Evolutionary conservation across 2,113 vertebrate species (phyloP), one percentile per base, ranked within the genome.

Genomic region (Motacilla alba): DNA sequence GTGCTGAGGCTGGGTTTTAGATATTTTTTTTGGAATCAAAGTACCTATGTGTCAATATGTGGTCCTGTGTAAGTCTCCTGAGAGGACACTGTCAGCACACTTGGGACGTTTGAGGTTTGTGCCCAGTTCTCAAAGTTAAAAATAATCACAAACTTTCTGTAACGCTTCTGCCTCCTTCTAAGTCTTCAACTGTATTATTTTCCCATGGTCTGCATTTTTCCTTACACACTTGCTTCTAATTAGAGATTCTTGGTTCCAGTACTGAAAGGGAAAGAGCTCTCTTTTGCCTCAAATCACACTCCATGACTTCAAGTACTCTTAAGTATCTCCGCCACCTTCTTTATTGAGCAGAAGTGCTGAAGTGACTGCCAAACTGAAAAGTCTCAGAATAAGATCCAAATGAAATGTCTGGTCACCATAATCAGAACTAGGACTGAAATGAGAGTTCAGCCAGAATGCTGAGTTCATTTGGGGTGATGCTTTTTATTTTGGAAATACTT

Each of bases 1-100:
- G 75, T 93, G 87, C 68, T 83, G 73, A 93, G 79, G 27, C 44
- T 2, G 6, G 12, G 10, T 43, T 93, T 88, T 80, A 92, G 87
- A 8, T 80, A 82, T 53, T 87, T 95, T 95, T 74, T 83, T 95
- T 90, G 64, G 63, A 95, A 74, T 86, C 50, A 31, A 86, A 88
- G 76, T 69, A 52, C 27, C 8, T 0, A 30, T 74, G 43, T 92
- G 93, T 59, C 91, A 85, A 77, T 77, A 89, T 41, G 47, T 63
- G 63, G 39, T 83, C 39, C 21, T 86, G 26, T 55, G 12, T 28
- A 63, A 83, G 28, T 59, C 74, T 93, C 84, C 63, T 67, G 88
- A 55, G 84, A 94, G 46, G 46, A 66, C 56, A 10, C 20, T 64
- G 10, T 70, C 85, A 77, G 64, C 56, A 59, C 27, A 56, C 44